phyloP scores from a whole-genome alignment of 1,140 invertebrate genomes.

The Bombus haemorrhoidalis region DNA sequence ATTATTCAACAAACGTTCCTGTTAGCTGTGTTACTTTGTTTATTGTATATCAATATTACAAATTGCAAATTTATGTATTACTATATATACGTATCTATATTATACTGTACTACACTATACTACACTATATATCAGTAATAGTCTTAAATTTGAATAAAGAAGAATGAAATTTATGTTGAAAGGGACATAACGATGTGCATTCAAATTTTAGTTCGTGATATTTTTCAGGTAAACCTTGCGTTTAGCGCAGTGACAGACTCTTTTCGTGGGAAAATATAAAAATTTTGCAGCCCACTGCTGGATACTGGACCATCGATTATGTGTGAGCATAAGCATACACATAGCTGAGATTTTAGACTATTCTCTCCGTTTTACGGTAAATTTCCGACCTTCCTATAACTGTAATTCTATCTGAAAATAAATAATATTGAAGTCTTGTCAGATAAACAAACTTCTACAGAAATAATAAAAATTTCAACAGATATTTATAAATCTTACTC shows the following conservation, averaged over 20 bases:
- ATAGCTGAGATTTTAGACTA: neutral
- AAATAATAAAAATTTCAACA: too few species aligned
- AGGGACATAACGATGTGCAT: neutral
- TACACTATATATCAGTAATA: neutral
- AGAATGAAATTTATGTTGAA: neutral
- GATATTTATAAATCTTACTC: too few species aligned
- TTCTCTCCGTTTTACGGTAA: neutral
- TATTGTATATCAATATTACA: too few species aligned
- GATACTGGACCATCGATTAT: neutral
- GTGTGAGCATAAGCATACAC: neutral
- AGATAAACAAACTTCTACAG: too few species aligned
- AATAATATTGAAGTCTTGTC: too few species aligned
- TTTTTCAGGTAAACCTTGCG: constrained; percentile 11
- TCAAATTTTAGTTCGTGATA: neutral
- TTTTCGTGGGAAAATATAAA: constrained; percentile 45
- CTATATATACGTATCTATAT: too few species aligned
- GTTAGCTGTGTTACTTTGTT: too few species aligned
- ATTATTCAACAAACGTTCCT: too few species aligned
- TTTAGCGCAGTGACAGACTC: neutral
- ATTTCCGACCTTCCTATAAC: neutral
- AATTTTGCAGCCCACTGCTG: neutral
- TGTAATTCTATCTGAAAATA: too few species aligned
- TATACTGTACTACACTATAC: too few species aligned
- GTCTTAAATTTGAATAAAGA: neutral
- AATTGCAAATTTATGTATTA: too few species aligned